phyloP scores from a whole-genome alignment of 2,113 vertebrate species.

The Pipra filicauda region DNA sequence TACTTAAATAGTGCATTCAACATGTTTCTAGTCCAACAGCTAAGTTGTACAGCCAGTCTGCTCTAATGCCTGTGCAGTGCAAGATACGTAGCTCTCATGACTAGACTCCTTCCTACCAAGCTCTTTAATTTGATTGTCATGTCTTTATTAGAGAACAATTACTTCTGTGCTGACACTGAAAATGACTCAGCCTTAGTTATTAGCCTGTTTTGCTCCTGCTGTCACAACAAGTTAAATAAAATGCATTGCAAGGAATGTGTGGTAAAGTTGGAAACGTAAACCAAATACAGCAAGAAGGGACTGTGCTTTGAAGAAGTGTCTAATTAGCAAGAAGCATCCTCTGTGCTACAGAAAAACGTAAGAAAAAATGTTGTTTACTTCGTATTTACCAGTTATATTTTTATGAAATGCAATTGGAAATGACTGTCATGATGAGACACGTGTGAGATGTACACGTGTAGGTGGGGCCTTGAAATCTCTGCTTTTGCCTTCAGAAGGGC shows the following conservation, averaged over 20 bases:
- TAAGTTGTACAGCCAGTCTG: not conserved
- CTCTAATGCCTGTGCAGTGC: not conserved
- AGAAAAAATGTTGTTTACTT: not conserved
- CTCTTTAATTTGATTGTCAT: not conserved
- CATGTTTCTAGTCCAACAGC: not conserved
- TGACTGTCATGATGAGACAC: not conserved
- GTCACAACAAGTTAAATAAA: slow-evolving; percentile 37
- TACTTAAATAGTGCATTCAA: not conserved
- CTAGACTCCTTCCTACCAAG: not conserved
- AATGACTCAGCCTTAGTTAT: not conserved
- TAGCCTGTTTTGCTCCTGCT: not conserved
- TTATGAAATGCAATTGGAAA: not conserved
- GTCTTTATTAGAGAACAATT: slow-evolving; percentile 28
- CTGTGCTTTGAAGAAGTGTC: not conserved
- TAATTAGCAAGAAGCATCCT: not conserved
- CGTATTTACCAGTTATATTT: not conserved
- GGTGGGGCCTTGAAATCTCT: not conserved
- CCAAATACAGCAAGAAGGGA: not conserved
- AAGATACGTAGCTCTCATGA: not conserved
- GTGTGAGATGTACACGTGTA: rapidly evolving
- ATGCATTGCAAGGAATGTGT: not conserved
- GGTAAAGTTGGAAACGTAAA: not conserved
- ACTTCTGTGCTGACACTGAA: not conserved
- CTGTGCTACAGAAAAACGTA: not conserved
- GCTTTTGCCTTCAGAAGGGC: not conserved